Base-by-base conservation (phyloP, 2,888 invertebrate genomes). In the Oligia latruncula region DNA sequence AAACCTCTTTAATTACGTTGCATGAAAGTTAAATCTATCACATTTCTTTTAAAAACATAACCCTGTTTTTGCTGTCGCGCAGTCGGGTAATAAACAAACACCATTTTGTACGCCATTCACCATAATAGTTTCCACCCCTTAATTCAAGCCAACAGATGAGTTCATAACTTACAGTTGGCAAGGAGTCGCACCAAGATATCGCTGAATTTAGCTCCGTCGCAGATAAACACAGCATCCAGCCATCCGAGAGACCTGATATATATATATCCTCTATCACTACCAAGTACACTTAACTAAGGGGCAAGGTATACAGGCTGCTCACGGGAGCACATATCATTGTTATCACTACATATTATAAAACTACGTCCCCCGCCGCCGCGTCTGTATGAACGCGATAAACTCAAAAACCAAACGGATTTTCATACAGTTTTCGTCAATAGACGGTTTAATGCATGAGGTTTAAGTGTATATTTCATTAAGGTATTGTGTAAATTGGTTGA, bases 181-280 rank as follows among this genome's bases (percentile, higher is more conserved):
- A 86, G 88, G 75, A 87, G 83, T 80, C 71, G 70, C 84, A 84
- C 76, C n/a, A 76, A 88, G 90, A 89, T 91, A 92, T 84, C 89
- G 77, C 77, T 87, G 79, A 80, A 87, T 88, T 85, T 89, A 90
- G 84, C 87, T 82, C 84, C 84, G 85, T 89, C 83, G 83, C 83
- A 87, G 92, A 92, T 92, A 92, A 92, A 92, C 91, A 89, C 78
- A 78, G 90, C 87, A 89, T 87, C 81, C 92, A 92, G 88, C 92
- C 92, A 92, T 87, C 90, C 89, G 91, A 90, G 85, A 91, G 88
- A 71, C 67, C 90, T 89, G 92, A 92, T 92, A 91, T 87, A 86
- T 83, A 92, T 92, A 91, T 87, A 86, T 83, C 64, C 58, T 77
- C 75, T 64, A 66, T 74, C 68, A 70, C 77, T 80, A 60, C 60